phyloP scores from a whole-genome alignment of 2,888 invertebrate species.

The Hydrotaea cyrtoneurina region DNA sequence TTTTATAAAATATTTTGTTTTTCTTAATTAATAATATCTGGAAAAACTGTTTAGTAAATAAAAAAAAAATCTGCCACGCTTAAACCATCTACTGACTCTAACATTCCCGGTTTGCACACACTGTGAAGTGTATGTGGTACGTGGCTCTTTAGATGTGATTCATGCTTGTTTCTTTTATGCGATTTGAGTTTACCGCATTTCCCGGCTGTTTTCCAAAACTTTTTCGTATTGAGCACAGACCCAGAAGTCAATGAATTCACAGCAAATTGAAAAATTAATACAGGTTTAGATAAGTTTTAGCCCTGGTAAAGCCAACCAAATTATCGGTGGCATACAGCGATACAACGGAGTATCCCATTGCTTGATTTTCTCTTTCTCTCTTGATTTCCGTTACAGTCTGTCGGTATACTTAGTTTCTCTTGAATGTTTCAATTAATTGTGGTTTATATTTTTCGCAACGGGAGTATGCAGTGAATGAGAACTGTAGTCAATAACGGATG shows the following conservation, averaged over 20 bases:
- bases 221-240: background rate
- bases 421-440: slow-evolving; percentile 23
- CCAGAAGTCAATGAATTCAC: slow-evolving; percentile 78
- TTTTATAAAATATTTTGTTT: too few species aligned
- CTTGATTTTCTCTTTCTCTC: background rate
- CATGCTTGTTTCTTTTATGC: slow-evolving; percentile 22
- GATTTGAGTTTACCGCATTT: background rate
- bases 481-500: too few species aligned
- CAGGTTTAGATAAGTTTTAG: slow-evolving; percentile 70
- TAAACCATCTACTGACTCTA: too few species aligned
- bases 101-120: background rate
- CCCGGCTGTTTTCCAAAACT: background rate
- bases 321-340: slow-evolving; percentile 29
- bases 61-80: too few species aligned
- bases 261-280: slow-evolving; percentile 78
- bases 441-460: background rate
- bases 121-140: background rate
- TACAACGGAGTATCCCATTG: background rate
- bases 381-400: too few species aligned
- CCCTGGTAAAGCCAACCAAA: slow-evolving; percentile 41
- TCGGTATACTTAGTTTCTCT: background rate
- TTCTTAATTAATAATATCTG: too few species aligned
- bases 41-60: too few species aligned
- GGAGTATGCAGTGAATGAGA: too few species aligned
- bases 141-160: slow-evolving; percentile 15